Evolutionary conservation across 2,113 vertebrate species (phyloP), one percentile per base, ranked within the genome.

Genomic region (Herpetotheres cachinnans): DNA sequence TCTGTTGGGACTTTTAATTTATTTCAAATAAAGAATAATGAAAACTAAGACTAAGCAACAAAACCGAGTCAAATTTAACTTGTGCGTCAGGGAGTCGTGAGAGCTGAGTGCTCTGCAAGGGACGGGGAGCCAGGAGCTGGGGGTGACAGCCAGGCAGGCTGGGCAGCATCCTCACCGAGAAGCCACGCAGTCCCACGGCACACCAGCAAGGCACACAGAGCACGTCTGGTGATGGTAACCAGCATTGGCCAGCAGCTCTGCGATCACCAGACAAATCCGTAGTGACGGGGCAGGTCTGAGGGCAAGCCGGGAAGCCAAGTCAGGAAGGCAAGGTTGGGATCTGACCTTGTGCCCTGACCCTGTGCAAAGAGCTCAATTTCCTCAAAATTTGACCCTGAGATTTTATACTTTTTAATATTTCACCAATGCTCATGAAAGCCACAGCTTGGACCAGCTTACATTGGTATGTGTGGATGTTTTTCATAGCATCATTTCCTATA

Each of bases 131-230:
- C 59, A 73, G 58, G 34, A 84, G 55, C 61, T 62, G 61, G 42
- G 22, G 20, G 74, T 56, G 50, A 34, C 80, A 77, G 67, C 12
- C 38, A 25, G n/a, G 32, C 27, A 70, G 18, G 13, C 15, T 78
- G 46, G 20, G 27, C 73, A 71, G 27, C 36, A 21, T 46, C 0
- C 0, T 58, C 42, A 66, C 50, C 0, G 0, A 40, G 44, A 61
- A 89, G 52, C 15, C 10, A 12, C 1, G 0, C 46, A 46, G 30
- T 54, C 17, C 67, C 40, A 10, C 2, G 0, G 26, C 36, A 56
- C 26, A 13, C 13, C 26, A 74, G 24, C 0, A 0, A 90, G 78
- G 47, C 47, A 58, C 32, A 54, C 27, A 40, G 32, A 93, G 30
- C 56, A 72, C n/a, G 19, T 63, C 32, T 2, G 0, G 26, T 46